Percentiles rank a stretch among this genome's conserved stretches.
Conservation (phyloP, 2,113 vertebrate species). For the Piprites chloris region DNA sequence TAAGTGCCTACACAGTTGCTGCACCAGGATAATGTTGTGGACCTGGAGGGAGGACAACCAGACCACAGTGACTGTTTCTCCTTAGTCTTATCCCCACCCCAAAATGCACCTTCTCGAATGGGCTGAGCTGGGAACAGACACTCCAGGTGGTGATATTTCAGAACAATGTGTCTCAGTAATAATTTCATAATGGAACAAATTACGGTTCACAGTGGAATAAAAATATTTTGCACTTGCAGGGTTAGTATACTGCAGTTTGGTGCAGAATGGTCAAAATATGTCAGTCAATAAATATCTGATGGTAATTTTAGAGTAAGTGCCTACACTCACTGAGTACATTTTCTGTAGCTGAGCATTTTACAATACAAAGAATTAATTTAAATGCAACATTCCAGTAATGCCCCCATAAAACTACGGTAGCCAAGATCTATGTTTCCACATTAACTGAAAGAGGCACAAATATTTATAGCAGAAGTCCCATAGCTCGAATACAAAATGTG, state of each 20-base stretch:
- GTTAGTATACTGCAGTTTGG: not conserved
- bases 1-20: not conserved
- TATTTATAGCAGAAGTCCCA: not conserved
- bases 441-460: not conserved
- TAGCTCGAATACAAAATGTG: accelerated
- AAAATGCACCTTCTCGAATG: not conserved
- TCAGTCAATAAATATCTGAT: not conserved
- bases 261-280: not conserved
- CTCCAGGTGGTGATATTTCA: not conserved
- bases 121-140: not conserved
- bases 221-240: not conserved
- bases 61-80: not conserved
- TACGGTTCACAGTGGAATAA: not conserved
- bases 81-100: not conserved
- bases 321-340: accelerated
- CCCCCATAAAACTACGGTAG: not conserved
- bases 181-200: not conserved
- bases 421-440: not conserved
- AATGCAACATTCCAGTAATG: not conserved
- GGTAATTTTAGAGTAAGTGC: not conserved
- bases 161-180: not conserved
- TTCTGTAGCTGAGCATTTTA: not conserved
- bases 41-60: not conserved
- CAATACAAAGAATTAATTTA: not conserved
- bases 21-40: not conserved